Base-by-base conservation (phyloP, 2,113 vertebrate species). In the Cyprinodon variegatus region DNA sequence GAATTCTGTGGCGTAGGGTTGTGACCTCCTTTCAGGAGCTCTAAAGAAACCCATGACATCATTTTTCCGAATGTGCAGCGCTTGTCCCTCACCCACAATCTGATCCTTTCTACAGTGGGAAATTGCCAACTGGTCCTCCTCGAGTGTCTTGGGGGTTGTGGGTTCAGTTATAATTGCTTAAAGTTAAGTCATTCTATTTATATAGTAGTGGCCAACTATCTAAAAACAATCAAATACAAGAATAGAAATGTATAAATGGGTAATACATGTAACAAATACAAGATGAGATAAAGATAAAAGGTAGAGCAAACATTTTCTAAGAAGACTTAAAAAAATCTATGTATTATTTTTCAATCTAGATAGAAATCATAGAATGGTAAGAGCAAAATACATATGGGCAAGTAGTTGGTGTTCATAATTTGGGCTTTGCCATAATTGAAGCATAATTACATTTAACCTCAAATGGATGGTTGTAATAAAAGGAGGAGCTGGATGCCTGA, bases 11-110 rank as follows among this genome's bases (percentile, higher is more conserved):
- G 85, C 78, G 83, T 59, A 76, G 78, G 87, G 84, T 92, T 84
- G 78, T 67, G 83, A 88, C 87, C 88, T 83, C 73, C 57, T 85
- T 78, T 78, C 85, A 72, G 68, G 76, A 62, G 76, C 80, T 65
- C 78, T 80, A 66, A 79, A 86, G 81, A 89, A 86, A 83, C 77
- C 74, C 74, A 79, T 94, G 91, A 92, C 88, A 90, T 91, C 88
- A 93, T 85, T 74, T 76, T 84, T 82, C 83, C 78, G 78, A 82
- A 80, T 80, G 50, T 75, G 81, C 78, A 48, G 62, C 68, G 37
- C 68, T 77, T 60, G 37, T 64, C 64, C 68, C 57, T 79, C 80
- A 77, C 68, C 63, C 76, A 76, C 66, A 43, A 73, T 63, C 70
- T 37, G 14, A 12, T 57, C 65, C 60, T 22, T 67, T 67, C 43